These are phyloP conservation scores for Tetragonula carbonaria DNA, from an alignment of 2,888 invertebrate genomes.

Conservation along the genomic window DNA sequence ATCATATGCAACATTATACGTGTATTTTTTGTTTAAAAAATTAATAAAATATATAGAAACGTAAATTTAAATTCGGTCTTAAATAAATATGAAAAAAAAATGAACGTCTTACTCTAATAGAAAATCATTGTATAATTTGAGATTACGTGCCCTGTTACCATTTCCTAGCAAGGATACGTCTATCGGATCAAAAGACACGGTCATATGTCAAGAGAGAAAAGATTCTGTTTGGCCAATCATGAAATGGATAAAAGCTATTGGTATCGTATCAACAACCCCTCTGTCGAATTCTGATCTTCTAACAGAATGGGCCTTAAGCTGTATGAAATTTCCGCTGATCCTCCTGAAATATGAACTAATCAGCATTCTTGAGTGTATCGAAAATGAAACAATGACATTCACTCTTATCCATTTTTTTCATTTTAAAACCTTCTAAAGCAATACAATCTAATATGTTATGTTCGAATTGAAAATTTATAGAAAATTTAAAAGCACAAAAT, in stretches of 20 bases:
- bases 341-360: slow-evolving; percentile 65
- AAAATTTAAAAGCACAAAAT: no score
- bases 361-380: slow-evolving; percentile 55
- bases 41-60: neutral
- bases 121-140: slow-evolving; percentile 67
- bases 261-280: slow-evolving; percentile 68
- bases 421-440: neutral
- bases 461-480: no score
- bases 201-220: slow-evolving; percentile 59
- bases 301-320: slow-evolving; percentile 65
- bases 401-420: slow-evolving; percentile 1
- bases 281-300: slow-evolving; percentile 61
- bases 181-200: slow-evolving; percentile 71
- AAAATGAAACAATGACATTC: slow-evolving; percentile 26
- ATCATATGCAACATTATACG: no score
- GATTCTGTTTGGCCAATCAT: slow-evolving; percentile 76
- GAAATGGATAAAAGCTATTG: slow-evolving; percentile 78
- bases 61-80: slow-evolving; percentile 34
- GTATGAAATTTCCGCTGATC: slow-evolving; percentile 70
- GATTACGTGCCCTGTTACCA: slow-evolving; percentile 37
- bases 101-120: slow-evolving; percentile 35
- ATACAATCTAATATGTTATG: neutral
- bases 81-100: slow-evolving; percentile 60
- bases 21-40: neutral
- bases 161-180: slow-evolving; percentile 47